phyloP scores from a whole-genome alignment of 2,113 vertebrate genomes.

The Hiodon alosoides region DNA sequence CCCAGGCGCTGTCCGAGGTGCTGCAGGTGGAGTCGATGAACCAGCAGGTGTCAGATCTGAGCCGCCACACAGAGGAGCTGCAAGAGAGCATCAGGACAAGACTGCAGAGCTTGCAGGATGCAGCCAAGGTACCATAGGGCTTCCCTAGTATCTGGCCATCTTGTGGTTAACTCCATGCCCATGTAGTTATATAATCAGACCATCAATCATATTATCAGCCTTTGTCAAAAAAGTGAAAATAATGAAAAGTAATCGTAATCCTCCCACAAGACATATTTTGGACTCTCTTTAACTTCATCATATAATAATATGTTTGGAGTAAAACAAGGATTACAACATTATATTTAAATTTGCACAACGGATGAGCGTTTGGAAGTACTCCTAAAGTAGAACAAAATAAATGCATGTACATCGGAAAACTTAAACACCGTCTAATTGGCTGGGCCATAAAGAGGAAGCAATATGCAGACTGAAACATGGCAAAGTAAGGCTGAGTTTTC shows the following conservation, averaged over 20 bases:
- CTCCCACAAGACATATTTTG: background rate
- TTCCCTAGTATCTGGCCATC: background rate
- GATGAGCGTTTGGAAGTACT: too few species aligned
- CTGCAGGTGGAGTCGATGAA: slow-evolving; percentile 72
- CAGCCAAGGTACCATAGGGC: slow-evolving; percentile 73
- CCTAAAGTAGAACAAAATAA: too few species aligned
- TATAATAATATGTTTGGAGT: background rate
- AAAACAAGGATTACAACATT: background rate
- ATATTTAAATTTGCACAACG: background rate
- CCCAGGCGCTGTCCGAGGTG: slow-evolving; percentile 69
- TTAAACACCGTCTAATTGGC: too few species aligned
- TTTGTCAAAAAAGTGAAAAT: too few species aligned
- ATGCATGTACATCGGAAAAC: too few species aligned
- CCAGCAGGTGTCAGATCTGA: slow-evolving; percentile 82
- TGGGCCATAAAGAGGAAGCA: too few species aligned
- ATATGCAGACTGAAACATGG: too few species aligned
- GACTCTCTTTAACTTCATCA: too few species aligned
- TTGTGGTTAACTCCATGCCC: background rate
- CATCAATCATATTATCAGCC: too few species aligned
- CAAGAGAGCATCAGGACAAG: slow-evolving; percentile 71
- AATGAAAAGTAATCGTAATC: too few species aligned
- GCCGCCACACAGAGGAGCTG: slow-evolving; percentile 71
- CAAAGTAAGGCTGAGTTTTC: background rate
- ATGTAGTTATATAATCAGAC: too few species aligned
- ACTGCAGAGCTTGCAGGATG: slow-evolving; percentile 83